phyloP scores from a whole-genome alignment of 2,888 invertebrate species.

The Chrysina gloriosa region DNA sequence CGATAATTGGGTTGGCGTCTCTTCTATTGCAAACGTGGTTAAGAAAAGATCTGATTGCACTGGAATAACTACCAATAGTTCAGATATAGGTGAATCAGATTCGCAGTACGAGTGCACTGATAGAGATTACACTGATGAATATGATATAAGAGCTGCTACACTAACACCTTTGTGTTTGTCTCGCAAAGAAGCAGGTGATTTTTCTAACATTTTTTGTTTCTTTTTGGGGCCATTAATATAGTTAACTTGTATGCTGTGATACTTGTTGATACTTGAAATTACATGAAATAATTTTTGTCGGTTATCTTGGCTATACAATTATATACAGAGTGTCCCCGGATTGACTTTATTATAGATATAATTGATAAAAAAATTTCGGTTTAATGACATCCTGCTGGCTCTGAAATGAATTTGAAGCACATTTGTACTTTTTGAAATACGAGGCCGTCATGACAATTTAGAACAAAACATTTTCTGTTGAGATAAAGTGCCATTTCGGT shows the following conservation, averaged over 20 bases:
- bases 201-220: not conserved
- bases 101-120: conserved; percentile 43
- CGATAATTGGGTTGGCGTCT: conserved; percentile 19
- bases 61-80: conserved; percentile 39
- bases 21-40: conserved; percentile 26
- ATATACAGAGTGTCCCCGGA: too few relatives aligned
- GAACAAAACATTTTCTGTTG: too few relatives aligned
- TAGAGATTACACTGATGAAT: conserved; percentile 40
- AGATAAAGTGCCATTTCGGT: too few relatives aligned
- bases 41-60: conserved; percentile 41
- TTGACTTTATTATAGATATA: too few relatives aligned
- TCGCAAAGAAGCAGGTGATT: conserved; percentile 43
- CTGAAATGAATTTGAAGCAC: too few relatives aligned
- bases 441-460: too few relatives aligned
- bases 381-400: too few relatives aligned
- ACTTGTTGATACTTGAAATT: too few relatives aligned
- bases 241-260: not conserved
- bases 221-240: conserved; percentile 5
- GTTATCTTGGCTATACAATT: too few relatives aligned
- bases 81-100: conserved; percentile 40
- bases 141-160: conserved; percentile 39
- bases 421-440: too few relatives aligned
- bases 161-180: conserved; percentile 41
- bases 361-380: too few relatives aligned
- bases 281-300: too few relatives aligned